Evolutionary conservation across 2,888 invertebrate genomes (phyloP).

Genomic region (Hipparchia sbordonii): DNA sequence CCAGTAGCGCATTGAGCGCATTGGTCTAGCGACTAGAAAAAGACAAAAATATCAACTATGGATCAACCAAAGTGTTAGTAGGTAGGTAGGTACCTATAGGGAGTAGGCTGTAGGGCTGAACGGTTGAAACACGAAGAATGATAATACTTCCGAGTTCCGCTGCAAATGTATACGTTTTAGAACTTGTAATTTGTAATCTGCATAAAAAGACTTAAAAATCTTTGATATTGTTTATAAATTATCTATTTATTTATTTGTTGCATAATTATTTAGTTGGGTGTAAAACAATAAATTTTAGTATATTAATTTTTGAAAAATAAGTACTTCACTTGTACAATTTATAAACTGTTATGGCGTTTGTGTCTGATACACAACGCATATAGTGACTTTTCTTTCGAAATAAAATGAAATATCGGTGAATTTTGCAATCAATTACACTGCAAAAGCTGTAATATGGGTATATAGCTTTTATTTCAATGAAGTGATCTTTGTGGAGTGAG

Average conservation of each 20-base stretch:
- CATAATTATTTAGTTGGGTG: neutral
- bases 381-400: slow-evolving; percentile 52
- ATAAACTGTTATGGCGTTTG: slow-evolving; percentile 81
- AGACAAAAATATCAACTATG: slow-evolving; percentile 40
- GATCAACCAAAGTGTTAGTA: neutral
- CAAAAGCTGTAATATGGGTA: slow-evolving; percentile 42
- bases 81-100: too few relatives aligned
- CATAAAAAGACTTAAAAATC: neutral
- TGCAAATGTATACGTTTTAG: slow-evolving; percentile 46
- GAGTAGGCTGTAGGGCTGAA: too few relatives aligned
- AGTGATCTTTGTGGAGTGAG: slow-evolving; percentile 45
- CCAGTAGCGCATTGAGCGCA: too few relatives aligned
- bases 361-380: slow-evolving; percentile 78
- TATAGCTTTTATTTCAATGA: slow-evolving; percentile 33
- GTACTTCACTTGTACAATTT: slow-evolving; percentile 47
- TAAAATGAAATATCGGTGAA: slow-evolving; percentile 45
- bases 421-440: slow-evolving; percentile 41
- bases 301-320: slow-evolving; percentile 24
- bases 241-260: neutral
- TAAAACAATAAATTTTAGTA: neutral
- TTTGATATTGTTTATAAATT: neutral
- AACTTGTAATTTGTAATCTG: slow-evolving; percentile 41
- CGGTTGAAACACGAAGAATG: too few relatives aligned
- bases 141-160: slow-evolving; percentile 47
- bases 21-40: slow-evolving; percentile 14